Conservation (phyloP, 1,140 invertebrate species). For the Lysiphlebus fabarum region DNA sequence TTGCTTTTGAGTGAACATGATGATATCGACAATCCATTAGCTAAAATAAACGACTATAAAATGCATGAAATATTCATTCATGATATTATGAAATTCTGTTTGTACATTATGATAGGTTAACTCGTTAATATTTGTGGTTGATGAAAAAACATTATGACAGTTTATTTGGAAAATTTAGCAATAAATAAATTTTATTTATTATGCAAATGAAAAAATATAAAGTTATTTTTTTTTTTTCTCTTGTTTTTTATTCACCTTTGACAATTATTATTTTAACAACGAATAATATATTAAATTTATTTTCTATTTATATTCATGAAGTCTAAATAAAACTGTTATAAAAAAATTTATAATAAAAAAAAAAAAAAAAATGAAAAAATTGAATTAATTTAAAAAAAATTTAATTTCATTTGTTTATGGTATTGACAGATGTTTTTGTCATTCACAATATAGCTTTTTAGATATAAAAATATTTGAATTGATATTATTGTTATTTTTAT, state of each 20-base stretch:
- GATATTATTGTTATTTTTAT: no score
- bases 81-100: constrained; percentile 21
- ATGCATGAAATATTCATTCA: constrained; percentile 20
- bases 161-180: constrained; percentile 16
- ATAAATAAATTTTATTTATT: constrained; percentile 3
- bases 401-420: no score
- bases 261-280: neutral
- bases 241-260: no score
- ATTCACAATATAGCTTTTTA: no score
- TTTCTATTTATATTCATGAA: neutral
- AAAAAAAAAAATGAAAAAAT: neutral
- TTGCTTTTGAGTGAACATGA: constrained; percentile 37
- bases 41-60: constrained; percentile 21
- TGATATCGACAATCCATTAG: constrained; percentile 29
- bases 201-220: constrained; percentile 10
- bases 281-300: neutral
- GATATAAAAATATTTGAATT: no score
- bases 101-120: constrained; percentile 13
- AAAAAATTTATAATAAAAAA: neutral
- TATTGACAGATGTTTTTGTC: no score
- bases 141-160: constrained; percentile 21
- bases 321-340: neutral
- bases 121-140: constrained; percentile 17
- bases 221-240: no score
- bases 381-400: no score